These are phyloP conservation scores for Copidosoma aretas DNA, from an alignment of 2,888 invertebrate genomes.

Conservation along the genomic window DNA sequence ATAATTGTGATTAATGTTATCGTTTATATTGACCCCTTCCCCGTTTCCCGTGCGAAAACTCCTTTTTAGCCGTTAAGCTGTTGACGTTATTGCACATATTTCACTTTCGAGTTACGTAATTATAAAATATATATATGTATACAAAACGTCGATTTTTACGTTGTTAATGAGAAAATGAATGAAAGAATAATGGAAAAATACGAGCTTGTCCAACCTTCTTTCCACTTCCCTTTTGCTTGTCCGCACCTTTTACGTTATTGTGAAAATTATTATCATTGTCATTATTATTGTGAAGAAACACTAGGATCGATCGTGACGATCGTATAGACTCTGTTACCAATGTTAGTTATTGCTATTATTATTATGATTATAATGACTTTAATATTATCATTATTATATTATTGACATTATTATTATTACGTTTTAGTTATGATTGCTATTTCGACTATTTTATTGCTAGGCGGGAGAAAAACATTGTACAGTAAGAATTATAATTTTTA, in stretches of 20 bases:
- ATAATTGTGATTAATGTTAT: slow-evolving; percentile 62
- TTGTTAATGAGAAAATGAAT: slow-evolving; percentile 38
- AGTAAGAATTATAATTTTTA: slow-evolving; percentile 34
- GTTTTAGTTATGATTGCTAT: slow-evolving; percentile 29
- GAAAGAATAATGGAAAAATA: slow-evolving; percentile 39
- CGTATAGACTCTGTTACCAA: slow-evolving; percentile 57
- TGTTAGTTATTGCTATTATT: slow-evolving; percentile 53
- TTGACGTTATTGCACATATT: slow-evolving; percentile 59
- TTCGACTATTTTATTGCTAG: neutral
- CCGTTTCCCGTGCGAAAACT: slow-evolving; percentile 40
- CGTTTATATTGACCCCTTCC: slow-evolving; percentile 53
- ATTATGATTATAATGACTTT: slow-evolving; percentile 47
- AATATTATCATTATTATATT: slow-evolving; percentile 44
- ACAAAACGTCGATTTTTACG: slow-evolving; percentile 44
- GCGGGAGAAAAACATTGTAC: slow-evolving; percentile 41
- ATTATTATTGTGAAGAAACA: slow-evolving; percentile 43
- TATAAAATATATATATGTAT: slow-evolving; percentile 42
- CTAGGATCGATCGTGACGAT: slow-evolving; percentile 43
- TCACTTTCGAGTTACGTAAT: slow-evolving; percentile 56
- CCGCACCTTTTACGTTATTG: slow-evolving; percentile 23
- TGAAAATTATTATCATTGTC: neutral
- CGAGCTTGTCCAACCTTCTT: slow-evolving; percentile 44
- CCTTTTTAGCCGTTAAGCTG: slow-evolving; percentile 59
- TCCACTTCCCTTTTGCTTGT: slow-evolving; percentile 49
- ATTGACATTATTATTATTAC: slow-evolving; percentile 48